Percentiles rank a stretch among this genome's conserved stretches.
Conservation (phyloP, 2,888 invertebrate genomes). For the Taenaris catops region DNA sequence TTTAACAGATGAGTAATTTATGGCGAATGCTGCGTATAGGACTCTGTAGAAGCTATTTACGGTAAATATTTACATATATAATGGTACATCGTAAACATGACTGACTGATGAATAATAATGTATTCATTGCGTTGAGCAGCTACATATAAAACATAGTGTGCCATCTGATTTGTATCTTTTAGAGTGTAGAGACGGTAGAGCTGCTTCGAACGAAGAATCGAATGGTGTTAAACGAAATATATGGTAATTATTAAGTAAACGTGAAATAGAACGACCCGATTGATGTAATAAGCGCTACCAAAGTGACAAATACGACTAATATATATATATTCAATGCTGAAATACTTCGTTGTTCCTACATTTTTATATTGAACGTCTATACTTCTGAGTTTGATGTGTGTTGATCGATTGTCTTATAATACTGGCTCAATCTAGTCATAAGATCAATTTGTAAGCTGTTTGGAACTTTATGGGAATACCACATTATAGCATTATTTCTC, state of each 20-base stretch:
- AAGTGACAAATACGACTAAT: conserved; percentile 34
- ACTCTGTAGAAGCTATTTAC: too few relatives aligned
- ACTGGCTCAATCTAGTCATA: conserved; percentile 80
- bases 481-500: conserved; percentile 51
- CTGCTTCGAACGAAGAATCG: conserved; percentile 72
- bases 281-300: conserved; percentile 23
- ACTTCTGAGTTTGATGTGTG: conserved; percentile 53
- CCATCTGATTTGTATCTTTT: conserved; percentile 74
- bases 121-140: too few relatives aligned
- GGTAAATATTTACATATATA: too few relatives aligned
- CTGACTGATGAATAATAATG: too few relatives aligned
- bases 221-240: conserved; percentile 60
- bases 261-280: conserved; percentile 42
- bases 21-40: too few relatives aligned
- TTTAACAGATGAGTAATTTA: too few relatives aligned
- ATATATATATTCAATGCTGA: conserved; percentile 42
- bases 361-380: conserved; percentile 71
- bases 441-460: conserved; percentile 72
- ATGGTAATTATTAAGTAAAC: conserved; percentile 54
- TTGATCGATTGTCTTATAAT: conserved; percentile 54
- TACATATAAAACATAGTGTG: conserved; percentile 62
- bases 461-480: conserved; percentile 52
- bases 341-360: conserved; percentile 66
- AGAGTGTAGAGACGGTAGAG: conserved; percentile 56
- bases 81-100: too few relatives aligned